Evolutionary conservation across 2,888 invertebrate genomes (phyloP), one percentile per base, ranked within the genome.

Genomic region (Spodoptera littoralis): DNA sequence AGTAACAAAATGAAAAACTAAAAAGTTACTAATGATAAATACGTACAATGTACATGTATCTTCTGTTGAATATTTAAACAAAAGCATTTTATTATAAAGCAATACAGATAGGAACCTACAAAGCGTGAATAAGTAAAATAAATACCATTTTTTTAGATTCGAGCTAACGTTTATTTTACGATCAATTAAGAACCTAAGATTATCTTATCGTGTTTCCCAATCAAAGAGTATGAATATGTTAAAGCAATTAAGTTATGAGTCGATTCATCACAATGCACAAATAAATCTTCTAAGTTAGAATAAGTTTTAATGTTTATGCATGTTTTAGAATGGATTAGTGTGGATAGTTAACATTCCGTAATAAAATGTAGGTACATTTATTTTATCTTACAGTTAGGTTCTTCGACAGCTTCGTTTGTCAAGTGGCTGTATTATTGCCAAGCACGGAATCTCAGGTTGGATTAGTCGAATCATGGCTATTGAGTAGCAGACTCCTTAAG

Each of bases 11-110:
- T 67, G 66, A 68, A 72, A 69, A 60, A 61, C 66, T 27, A 65
- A 44, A 70, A 63, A 64, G 73, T 76, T 79, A 80, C 79, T 82
- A 66, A 72, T 48, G 60, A 77, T 77, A 47, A 30, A 59, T 70
- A 18, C 1, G 18, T 18, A 18, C 18, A 18, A 18, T 18, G 18
- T 18, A 18, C 18, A 18, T 18, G 18, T 18, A 66, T 74, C 79
- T 72, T 44, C 48, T 13, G 54, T 51, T 49, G 41, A 27, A 63
- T 73, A 47, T 61, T 56, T 46, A 68, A 60, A 60, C 64, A 65
- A 75, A 76, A 71, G 55, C 76, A 53, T 63, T 71, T 62, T 51
- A 18, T 49, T 63, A 55, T 59, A 13, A 51, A 18, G 12, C 46
- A 11, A 51, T 48, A 12, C 22, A 49, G 22, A 4, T 18, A 18